Conservation (phyloP, 2,797 vertebrate species). For the Scyliorhinus canicula region DNA sequence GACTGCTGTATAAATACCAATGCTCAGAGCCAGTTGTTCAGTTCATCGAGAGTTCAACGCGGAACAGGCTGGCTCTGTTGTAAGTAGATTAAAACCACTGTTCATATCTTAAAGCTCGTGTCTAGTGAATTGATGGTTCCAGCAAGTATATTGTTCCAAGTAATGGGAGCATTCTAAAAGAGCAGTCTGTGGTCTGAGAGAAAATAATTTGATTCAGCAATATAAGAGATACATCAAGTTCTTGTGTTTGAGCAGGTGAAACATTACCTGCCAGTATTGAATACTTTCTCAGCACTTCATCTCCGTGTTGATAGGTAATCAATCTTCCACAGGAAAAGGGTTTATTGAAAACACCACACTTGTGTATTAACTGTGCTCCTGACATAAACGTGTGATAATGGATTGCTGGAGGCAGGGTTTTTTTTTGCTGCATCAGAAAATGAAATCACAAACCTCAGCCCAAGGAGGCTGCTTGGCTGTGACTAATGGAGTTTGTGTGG, state of each 20-base stretch:
- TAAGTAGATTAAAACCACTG: too few relatives aligned
- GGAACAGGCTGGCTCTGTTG: too few relatives aligned
- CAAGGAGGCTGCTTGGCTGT: not conserved
- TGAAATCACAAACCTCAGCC: not conserved
- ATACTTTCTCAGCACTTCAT: conserved; percentile 15
- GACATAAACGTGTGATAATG: conserved; percentile 27
- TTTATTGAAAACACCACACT: conserved; percentile 29
- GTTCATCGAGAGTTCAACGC: too few relatives aligned
- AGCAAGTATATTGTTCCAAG: not conserved
- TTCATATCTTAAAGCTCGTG: too few relatives aligned
- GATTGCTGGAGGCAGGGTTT: not conserved
- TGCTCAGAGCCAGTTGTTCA: too few relatives aligned
- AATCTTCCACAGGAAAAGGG: conserved; percentile 13
- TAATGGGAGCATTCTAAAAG: not conserved
- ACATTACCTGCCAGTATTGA: conserved; percentile 28
- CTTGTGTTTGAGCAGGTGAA: not conserved
- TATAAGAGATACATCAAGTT: conserved; percentile 6
- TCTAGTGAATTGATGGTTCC: too few relatives aligned
- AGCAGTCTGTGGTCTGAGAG: not conserved
- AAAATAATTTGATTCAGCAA: conserved; percentile 9
- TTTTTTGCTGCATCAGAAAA: conserved; percentile 20
- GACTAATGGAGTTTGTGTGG: not conserved
- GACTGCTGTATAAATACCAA: too few relatives aligned
- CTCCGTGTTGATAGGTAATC: conserved; percentile 8
- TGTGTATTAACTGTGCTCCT: conserved; percentile 13